These are phyloP conservation scores for Xenopus borealis DNA, from an alignment of 2,113 vertebrate genomes.

Conservation along the genomic window DNA sequence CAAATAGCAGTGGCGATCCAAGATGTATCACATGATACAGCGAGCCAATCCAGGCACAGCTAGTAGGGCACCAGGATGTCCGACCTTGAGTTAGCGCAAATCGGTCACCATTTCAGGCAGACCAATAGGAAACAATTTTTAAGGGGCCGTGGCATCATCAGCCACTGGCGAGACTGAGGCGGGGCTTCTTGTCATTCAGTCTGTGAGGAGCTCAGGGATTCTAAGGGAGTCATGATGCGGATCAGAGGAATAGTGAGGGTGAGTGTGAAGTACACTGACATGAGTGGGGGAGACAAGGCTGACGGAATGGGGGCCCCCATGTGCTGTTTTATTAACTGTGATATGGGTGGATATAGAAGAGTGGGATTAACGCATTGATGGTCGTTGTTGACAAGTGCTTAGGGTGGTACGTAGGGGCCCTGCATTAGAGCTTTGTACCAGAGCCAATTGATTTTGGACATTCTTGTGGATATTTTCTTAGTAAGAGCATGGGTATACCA, in stretches of 20 bases:
- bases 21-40: background rate
- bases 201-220: background rate
- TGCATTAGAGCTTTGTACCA: too few species aligned
- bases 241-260: background rate
- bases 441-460: too few species aligned
- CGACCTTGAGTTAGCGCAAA: background rate
- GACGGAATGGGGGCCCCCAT: too few species aligned
- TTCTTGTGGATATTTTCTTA: too few species aligned
- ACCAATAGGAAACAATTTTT: background rate
- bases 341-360: too few species aligned
- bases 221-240: background rate
- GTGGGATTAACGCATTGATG: too few species aligned
- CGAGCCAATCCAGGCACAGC: background rate
- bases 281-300: too few species aligned
- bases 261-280: background rate
- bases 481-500: too few species aligned
- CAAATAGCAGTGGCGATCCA: background rate
- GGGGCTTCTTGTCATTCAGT: background rate
- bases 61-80: background rate
- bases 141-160: slow-evolving; percentile 7
- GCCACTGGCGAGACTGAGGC: background rate
- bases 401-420: too few species aligned
- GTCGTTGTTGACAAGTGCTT: too few species aligned
- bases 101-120: background rate
- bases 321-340: too few species aligned